These are phyloP conservation scores for Ochotona princeps DNA, from an alignment of 2,113 vertebrate species.

Conservation along the genomic window DNA sequence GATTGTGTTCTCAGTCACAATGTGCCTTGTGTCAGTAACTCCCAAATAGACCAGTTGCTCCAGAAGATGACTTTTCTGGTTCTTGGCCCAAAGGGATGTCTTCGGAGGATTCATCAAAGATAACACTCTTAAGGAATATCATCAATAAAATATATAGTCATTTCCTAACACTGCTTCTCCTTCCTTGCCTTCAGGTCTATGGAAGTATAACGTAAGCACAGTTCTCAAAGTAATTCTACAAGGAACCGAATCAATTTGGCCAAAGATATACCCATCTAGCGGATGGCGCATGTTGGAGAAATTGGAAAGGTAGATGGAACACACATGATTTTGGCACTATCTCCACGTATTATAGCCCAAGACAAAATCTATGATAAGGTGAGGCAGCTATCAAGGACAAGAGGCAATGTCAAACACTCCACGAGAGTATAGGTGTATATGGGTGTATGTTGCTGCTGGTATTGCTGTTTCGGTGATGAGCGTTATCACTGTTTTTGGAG, in stretches of 20 bases:
- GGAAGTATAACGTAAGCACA: background rate
- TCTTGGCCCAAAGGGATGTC: background rate
- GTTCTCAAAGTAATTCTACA: background rate
- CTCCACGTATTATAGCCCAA: too few species aligned
- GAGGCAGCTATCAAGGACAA: too few species aligned
- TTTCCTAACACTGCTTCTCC: background rate
- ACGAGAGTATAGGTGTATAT: too few species aligned
- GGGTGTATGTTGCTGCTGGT: background rate
- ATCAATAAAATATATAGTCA: background rate
- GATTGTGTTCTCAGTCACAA: background rate
- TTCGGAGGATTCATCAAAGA: constrained; percentile 36
- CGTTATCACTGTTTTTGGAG: too few species aligned
- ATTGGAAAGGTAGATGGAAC: background rate
- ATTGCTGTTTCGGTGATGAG: background rate
- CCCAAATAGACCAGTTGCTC: background rate
- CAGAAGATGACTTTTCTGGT: background rate
- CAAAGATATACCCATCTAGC: background rate
- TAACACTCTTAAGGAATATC: constrained; percentile 13
- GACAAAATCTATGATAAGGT: too few species aligned
- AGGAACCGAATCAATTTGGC: background rate
- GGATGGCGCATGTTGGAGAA: background rate
- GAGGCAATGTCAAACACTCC: background rate
- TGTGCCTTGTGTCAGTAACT: background rate
- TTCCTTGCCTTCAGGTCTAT: background rate
- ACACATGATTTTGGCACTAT: background rate